These are phyloP conservation scores for Xiphophorus couchianus DNA, from an alignment of 2,113 vertebrate species.

Conservation along the genomic window DNA sequence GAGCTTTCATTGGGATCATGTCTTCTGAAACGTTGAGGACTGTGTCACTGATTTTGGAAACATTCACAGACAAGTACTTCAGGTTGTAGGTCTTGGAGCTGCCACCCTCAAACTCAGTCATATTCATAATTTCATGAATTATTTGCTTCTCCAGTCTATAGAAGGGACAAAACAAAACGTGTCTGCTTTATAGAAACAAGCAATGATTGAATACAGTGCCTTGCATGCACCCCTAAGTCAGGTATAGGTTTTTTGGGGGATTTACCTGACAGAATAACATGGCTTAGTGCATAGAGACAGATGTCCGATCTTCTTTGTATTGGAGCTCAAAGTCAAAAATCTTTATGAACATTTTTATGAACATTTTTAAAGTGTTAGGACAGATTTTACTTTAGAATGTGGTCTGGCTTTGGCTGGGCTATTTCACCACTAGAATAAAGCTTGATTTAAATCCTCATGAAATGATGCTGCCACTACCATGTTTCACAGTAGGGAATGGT, in stretches of 20 bases:
- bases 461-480: too few species aligned
- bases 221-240: background rate
- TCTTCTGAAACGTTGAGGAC: background rate
- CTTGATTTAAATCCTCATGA: too few species aligned
- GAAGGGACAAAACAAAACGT: background rate
- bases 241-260: background rate
- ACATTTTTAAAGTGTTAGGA: too few species aligned
- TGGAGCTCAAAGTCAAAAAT: too few species aligned
- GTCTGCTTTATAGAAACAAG: too few species aligned
- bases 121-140: constrained; percentile 41
- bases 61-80: constrained; percentile 24
- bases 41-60: constrained; percentile 21
- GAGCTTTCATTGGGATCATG: background rate
- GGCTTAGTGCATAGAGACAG: background rate
- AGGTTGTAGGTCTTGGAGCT: background rate
- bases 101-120: accelerated
- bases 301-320: too few species aligned
- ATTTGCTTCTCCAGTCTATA: constrained; percentile 45
- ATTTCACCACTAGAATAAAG: too few species aligned
- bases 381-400: too few species aligned
- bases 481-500: too few species aligned
- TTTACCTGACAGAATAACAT: background rate
- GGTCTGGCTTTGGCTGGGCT: too few species aligned
- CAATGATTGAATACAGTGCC: background rate
- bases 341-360: too few species aligned